Percentiles rank a stretch among this genome's conserved stretches.
These are phyloP conservation scores for Sycophila sp. DNA, from an alignment of 1,140 invertebrate species.

Conservation along the genomic window DNA sequence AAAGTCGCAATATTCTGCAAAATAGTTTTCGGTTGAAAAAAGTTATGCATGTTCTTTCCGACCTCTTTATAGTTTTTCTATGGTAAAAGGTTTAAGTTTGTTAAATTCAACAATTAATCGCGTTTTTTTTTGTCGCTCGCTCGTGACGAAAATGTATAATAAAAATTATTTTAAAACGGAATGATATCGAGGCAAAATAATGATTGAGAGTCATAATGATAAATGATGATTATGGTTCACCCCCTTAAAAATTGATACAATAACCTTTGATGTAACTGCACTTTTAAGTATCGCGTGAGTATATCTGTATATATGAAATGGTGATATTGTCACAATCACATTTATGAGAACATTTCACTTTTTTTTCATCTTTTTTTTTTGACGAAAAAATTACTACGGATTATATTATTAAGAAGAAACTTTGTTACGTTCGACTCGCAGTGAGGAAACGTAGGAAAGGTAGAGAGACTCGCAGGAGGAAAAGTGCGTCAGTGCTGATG, in stretches of 20 bases:
- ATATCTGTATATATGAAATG: constrained; percentile 18
- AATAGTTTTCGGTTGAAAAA: too few relatives aligned
- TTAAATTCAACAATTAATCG: too few relatives aligned
- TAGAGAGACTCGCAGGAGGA: constrained; percentile 53
- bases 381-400: constrained; percentile 26
- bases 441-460: constrained; percentile 59
- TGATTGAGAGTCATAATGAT: constrained; percentile 13
- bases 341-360: not conserved
- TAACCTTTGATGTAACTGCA: constrained; percentile 13
- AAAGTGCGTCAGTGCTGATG: constrained; percentile 63
- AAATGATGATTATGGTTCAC: constrained; percentile 3
- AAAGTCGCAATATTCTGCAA: too few relatives aligned
- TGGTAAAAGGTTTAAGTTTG: too few relatives aligned
- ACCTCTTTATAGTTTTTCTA: too few relatives aligned
- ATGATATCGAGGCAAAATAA: too few relatives aligned
- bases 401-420: constrained; percentile 31
- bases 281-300: too few relatives aligned
- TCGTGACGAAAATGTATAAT: too few relatives aligned
- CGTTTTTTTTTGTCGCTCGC: too few relatives aligned
- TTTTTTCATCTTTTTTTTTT: constrained; percentile 9
- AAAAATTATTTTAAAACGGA: too few relatives aligned
- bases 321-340: constrained; percentile 2
- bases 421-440: constrained; percentile 35
- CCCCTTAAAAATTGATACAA: constrained; percentile 6
- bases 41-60: too few relatives aligned